Percentiles rank a stretch among this genome's conserved stretches.
Evolutionary conservation across 2,113 vertebrate species (phyloP).

Genomic region (Anthoscopus minutus): DNA sequence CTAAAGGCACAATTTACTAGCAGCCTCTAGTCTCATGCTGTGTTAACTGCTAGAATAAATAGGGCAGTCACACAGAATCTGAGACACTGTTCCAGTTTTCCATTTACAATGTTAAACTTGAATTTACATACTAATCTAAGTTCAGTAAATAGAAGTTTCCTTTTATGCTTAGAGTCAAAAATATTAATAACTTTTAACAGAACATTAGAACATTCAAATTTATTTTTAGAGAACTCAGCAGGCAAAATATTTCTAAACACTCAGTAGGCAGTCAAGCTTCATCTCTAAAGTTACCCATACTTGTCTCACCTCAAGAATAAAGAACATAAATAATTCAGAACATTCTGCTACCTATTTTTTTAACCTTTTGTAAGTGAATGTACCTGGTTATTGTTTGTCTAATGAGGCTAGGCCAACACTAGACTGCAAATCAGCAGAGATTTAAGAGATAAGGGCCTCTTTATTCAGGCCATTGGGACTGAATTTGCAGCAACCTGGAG

Average conservation of each 20-base stretch:
- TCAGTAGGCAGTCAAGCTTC: not conserved
- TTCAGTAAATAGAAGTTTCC: not conserved
- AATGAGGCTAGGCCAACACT: not conserved
- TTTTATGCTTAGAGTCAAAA: not conserved
- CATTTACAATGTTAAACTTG: not conserved
- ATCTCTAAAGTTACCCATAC: not conserved
- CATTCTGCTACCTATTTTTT: not conserved
- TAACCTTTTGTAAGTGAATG: not conserved
- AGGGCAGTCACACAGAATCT: not conserved
- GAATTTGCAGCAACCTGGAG: not conserved
- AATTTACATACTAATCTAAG: not conserved
- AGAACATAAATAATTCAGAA: not conserved
- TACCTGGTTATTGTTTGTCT: not conserved
- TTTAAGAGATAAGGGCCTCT: not conserved
- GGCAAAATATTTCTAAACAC: not conserved
- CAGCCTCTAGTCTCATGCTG: not conserved
- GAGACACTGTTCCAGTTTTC: not conserved
- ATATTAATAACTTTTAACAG: not conserved
- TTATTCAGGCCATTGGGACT: not conserved
- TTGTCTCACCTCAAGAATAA: not conserved
- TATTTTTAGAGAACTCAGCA: not conserved
- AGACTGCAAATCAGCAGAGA: not conserved
- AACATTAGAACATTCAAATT: not conserved
- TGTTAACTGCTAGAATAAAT: not conserved
- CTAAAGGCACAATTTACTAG: not conserved